Evolutionary conservation across 1,140 invertebrate species (phyloP), one percentile per base, ranked within the genome.

Genomic region (Hycleus cichorii): DNA sequence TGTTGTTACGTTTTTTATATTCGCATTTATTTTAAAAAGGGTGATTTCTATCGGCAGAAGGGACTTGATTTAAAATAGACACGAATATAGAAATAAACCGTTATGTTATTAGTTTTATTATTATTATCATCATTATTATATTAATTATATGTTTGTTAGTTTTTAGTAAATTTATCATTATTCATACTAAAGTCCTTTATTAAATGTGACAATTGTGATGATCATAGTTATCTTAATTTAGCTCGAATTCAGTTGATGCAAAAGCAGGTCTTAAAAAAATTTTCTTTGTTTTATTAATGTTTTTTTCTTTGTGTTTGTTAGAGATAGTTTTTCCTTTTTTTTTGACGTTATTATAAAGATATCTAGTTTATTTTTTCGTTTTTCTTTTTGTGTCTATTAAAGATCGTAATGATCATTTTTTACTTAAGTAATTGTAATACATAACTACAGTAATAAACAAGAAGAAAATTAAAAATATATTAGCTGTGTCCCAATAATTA

Each of bases 401-500:
- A 43, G 45, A 50, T 51, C 50, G 48, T 27, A 52, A 49, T 53
- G 48, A 50, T 57, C 27, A 43, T 38, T 47, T 59, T 49, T 59
- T 63, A 63, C 59, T 58, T 62, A 59, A 59, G 32, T 57, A 57
- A 55, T 54, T 59, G 51, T 64, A 64, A 66, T 47, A 53, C 50
- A 61, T 56, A 48, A 62, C 27, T 62, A 62, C 55, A 58, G 56
- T 62, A 62, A 58, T 60, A 60, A 60, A 47, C 48, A 44, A 44
- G 50, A 61, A 32, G 7, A 5, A 32, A n/a, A 50, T 45, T 46
- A 25, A 39, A 43, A 52, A 3, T 58, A 64, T 58, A 65, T 57
- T 71, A 71, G 72, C 72, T 73, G 70, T 73, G 70, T 70, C 72
- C 72, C 70, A 73, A 71, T 73, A 73, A 72, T 64, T 73, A 73